Percentiles rank a stretch among this genome's conserved stretches.
These are phyloP conservation scores for Paracanthobrama guichenoti DNA, from an alignment of 2,113 vertebrate species.

Conservation along the genomic window DNA sequence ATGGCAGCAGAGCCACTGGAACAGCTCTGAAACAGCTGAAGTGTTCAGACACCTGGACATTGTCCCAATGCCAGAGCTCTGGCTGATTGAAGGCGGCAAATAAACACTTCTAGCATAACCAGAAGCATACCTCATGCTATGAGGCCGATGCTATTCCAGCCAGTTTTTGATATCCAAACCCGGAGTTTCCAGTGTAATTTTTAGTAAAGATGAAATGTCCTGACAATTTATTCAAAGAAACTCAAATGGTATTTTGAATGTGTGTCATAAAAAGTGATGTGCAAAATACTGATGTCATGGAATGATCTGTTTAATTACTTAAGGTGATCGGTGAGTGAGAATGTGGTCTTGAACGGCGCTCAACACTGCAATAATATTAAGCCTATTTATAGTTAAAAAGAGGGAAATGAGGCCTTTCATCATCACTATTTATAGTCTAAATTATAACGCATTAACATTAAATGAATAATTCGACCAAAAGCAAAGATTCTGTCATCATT, in stretches of 20 bases:
- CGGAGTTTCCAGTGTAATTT: slow-evolving; percentile 29
- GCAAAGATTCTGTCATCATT: background rate
- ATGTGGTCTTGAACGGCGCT: slow-evolving; percentile 1
- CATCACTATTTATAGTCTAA: background rate
- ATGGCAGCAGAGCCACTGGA: slow-evolving; percentile 43
- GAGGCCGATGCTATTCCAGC: slow-evolving; percentile 34
- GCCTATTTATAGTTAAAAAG: background rate
- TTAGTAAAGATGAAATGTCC: slow-evolving; percentile 34
- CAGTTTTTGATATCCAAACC: slow-evolving; percentile 19
- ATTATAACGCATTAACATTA: slow-evolving; percentile 2
- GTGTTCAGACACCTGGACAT: slow-evolving; percentile 41
- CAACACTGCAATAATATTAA: slow-evolving; percentile 4
- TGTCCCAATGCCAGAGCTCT: slow-evolving; percentile 32
- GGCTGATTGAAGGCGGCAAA: slow-evolving; percentile 41
- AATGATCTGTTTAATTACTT: slow-evolving; percentile 20
- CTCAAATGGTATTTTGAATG: background rate
- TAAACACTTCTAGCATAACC: slow-evolving; percentile 51
- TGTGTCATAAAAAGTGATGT: background rate
- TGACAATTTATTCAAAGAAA: slow-evolving; percentile 14
- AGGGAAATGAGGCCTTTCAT: slow-evolving; percentile 19
- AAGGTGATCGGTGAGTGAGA: background rate
- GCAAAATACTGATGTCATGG: slow-evolving; percentile 17
- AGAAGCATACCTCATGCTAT: slow-evolving; percentile 37
- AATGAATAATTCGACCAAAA: background rate
- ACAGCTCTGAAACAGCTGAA: slow-evolving; percentile 24